phyloP scores from a whole-genome alignment of 2,797 vertebrate species.

The Urophycis tenuis region DNA sequence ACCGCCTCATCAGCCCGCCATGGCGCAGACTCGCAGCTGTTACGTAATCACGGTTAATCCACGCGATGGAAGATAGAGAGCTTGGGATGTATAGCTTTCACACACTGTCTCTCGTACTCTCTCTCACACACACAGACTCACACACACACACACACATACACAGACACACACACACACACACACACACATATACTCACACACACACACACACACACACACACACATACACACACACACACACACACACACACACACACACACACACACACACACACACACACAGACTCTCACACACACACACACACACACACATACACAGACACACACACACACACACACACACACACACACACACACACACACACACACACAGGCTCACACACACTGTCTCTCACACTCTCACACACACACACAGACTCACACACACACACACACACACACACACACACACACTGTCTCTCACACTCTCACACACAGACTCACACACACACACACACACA shows the following conservation, averaged over 20 bases:
- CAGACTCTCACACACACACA: no score
- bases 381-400: constrained; percentile 4
- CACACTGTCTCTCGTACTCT: constrained; percentile 3
- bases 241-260: background rate
- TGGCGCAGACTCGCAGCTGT: constrained; percentile 59
- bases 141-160: background rate
- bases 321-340: no score
- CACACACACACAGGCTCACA: constrained; percentile 11
- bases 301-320: no score
- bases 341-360: background rate
- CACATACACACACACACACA: background rate
- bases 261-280: background rate
- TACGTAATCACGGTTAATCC: constrained; percentile 61
- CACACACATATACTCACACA: no score
- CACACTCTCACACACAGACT: no score
- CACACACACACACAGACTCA: background rate
- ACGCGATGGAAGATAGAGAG: constrained; percentile 17
- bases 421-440: no score
- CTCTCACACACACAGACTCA: background rate
- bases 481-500: no score
- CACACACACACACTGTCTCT: no score
- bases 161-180: no score
- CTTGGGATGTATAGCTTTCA: constrained; percentile 22
- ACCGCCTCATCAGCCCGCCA: constrained; percentile 51
- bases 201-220: no score